Evolutionary conservation across 1,140 invertebrate species (phyloP), one percentile per base, ranked within the genome.

Genomic region (Papilio helenus): DNA sequence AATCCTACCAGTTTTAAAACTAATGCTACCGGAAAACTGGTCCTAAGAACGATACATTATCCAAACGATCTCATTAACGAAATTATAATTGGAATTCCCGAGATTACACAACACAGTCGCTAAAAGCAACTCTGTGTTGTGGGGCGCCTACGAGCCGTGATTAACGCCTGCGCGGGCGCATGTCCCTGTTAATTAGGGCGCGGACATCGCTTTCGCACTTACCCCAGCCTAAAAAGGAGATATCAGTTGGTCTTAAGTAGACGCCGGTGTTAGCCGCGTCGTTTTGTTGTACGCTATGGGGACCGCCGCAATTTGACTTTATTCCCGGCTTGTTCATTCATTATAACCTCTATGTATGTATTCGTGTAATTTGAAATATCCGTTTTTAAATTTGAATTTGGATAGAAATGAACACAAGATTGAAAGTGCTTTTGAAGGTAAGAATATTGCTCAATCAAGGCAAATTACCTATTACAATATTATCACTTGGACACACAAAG

Each of bases 81-180:
- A 88, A 89, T 77, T 90, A 90, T 90, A 90, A 89, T 90, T 87
- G 87, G 87, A 90, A 93, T 93, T 92, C 90, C 84, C 79, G 79
- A 91, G 89, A 91, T 91, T 89, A 90, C 83, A 85, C 80, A 82
- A 90, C 90, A 92, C 86, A 86, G 84, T 80, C 87, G 87, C 91
- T 93, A 92, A 93, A 92, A 93, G 92, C 92, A 90, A 90, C 85
- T 92, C 86, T 82, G 87, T 92, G 92, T 91, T 85, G 72, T 74
- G 82, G 87, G 83, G 85, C 87, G 87, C 87, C 89, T 84, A 85
- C 84, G 80, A 84, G 81, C 85, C 87, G 86, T 92, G 91, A 92
- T 92, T 93, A 92, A 92, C 89, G 89, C 86, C 79, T 84, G 90
- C 90, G 87, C 89, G 81, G 72, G 90, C 90, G 91, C 92, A 89